Conservation (phyloP, 2,113 vertebrate species). For the Sceloporus tristichus region DNA sequence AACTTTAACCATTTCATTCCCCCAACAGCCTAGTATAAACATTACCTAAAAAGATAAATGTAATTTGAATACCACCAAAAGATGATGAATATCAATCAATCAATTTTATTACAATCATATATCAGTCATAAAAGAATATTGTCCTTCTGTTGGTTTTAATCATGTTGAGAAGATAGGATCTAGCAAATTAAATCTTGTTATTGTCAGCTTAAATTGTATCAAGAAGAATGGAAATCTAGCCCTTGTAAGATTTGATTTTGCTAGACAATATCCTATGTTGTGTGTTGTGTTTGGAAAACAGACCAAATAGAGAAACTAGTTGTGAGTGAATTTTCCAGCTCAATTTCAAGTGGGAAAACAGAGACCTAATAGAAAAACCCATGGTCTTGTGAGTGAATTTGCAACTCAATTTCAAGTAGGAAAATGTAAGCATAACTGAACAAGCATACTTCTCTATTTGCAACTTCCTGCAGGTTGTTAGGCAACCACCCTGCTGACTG, state of each 20-base stretch:
- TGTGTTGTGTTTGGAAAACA: not conserved
- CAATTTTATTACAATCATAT: not conserved
- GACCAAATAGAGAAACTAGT: not conserved
- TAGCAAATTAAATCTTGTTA: not conserved
- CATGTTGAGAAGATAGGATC: not conserved
- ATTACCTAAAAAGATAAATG: not conserved
- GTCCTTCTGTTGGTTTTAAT: not conserved
- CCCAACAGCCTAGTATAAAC: not conserved
- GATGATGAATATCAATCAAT: not conserved
- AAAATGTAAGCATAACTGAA: not conserved
- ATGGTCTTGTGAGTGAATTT: not conserved
- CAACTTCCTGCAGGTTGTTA: slow-evolving; percentile 35
- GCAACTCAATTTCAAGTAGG: slow-evolving; percentile 6
- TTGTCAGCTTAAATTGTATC: not conserved
- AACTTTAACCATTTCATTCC: not conserved
- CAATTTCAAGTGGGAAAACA: not conserved
- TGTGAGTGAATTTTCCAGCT: not conserved
- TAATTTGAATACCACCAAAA: not conserved
- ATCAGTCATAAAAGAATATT: not conserved
- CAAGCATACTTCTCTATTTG: slow-evolving; percentile 32
- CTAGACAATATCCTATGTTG: not conserved
- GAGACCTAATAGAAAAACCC: not conserved
- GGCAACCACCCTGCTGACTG: slow-evolving; percentile 21
- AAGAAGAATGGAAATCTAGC: not conserved
- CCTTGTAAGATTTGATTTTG: not conserved